phyloP scores from a whole-genome alignment of 2,888 invertebrate species.

The Oligia latruncula region DNA sequence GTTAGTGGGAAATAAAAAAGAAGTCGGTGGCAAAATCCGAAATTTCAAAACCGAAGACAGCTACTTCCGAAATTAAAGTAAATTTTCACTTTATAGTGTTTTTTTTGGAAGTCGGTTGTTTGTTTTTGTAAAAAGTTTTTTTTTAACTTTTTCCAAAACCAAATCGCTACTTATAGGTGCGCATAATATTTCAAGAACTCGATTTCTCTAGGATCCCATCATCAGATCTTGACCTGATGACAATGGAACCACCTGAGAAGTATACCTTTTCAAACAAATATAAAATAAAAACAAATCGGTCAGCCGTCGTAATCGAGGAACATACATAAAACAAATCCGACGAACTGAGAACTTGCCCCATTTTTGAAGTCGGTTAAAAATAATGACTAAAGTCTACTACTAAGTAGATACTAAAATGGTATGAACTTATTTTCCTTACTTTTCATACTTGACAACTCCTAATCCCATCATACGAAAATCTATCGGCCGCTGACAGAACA shows the following conservation, averaged over 20 bases:
- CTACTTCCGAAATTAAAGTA: too few species aligned
- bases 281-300: neutral
- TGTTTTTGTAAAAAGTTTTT: too few species aligned
- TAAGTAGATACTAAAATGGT: neutral
- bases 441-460: conserved; percentile 82
- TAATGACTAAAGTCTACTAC: neutral
- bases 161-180: too few species aligned
- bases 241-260: neutral
- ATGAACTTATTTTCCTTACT: conserved; percentile 71
- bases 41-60: too few species aligned
- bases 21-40: too few species aligned
- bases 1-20: too few species aligned
- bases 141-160: too few species aligned
- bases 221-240: neutral
- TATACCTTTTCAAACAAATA: neutral
- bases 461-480: conserved; percentile 91
- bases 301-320: neutral
- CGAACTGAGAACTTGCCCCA: too few species aligned
- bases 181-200: neutral
- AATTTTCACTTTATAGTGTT: too few species aligned
- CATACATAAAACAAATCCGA: neutral
- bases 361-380: neutral
- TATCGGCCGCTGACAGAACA: conserved; percentile 88
- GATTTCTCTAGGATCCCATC: neutral
- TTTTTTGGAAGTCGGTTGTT: too few species aligned